These are phyloP conservation scores for Ctenochaetus hawaiiensis DNA, from an alignment of 2,797 vertebrate species.

Conservation along the genomic window DNA sequence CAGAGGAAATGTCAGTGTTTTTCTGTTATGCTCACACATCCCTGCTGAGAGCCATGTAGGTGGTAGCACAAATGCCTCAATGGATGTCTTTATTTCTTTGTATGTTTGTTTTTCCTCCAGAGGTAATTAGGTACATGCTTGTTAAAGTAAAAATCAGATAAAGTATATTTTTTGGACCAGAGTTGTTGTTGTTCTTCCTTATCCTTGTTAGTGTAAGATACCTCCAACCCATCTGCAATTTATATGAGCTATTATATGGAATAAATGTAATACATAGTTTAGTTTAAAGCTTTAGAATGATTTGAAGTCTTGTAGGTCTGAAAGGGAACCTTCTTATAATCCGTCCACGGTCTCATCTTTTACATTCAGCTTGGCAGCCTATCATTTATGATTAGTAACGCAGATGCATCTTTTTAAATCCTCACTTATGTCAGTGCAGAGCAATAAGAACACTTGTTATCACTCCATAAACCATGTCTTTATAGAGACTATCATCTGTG, in stretches of 20 bases:
- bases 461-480: slow-evolving; percentile 2
- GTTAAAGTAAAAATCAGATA: slow-evolving; percentile 18
- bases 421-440: too few relatives aligned
- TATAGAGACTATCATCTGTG: slow-evolving; percentile 1
- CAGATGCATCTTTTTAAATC: not conserved
- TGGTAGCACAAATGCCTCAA: slow-evolving; percentile 57
- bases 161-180: slow-evolving; percentile 16
- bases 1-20: slow-evolving; percentile 52
- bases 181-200: not conserved
- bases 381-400: not conserved
- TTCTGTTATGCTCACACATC: slow-evolving; percentile 52
- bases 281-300: not conserved
- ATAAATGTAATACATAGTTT: not conserved
- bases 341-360: not conserved
- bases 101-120: slow-evolving; percentile 18
- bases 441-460: not conserved
- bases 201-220: not conserved
- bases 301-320: not conserved
- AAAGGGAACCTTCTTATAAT: slow-evolving; percentile 5
- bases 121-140: slow-evolving; percentile 42
- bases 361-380: not conserved
- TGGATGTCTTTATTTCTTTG: slow-evolving; percentile 38
- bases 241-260: not conserved
- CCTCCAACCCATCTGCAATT: not conserved
- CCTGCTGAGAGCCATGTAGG: slow-evolving; percentile 56